Evolutionary conservation across 2,113 vertebrate species (phyloP), one percentile per base, ranked within the genome.

Genomic region (Holacanthus passer): DNA sequence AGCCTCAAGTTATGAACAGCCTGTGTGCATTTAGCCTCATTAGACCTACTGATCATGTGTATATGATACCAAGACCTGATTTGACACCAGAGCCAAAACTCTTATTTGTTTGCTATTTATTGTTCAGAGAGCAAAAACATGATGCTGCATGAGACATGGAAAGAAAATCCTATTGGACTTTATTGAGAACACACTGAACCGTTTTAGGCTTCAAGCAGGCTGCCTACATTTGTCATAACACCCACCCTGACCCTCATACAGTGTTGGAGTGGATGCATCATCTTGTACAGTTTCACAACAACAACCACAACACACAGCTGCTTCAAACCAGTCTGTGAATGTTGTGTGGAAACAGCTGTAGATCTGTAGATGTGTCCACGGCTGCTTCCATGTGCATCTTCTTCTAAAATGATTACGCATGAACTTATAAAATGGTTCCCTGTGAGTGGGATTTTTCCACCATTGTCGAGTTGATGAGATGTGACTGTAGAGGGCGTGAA

Each of bases 401-500:
- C 43, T 77, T 56, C 17, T 29, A 63, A 35, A 41, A 4, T 62
- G 19, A 78, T 84, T 85, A 85, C 75, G 60, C 66, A 73, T 50
- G 55, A 79, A 78, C n/a, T 37, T 12, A 27, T 39, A 48, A 78
- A 77, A 81, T 56, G 45, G 65, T 64, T 62, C 9, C 22, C 53
- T 17, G 66, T 45, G n/a, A 63, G 37, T 59, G 10, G 77, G 35
- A 65, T 77, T 88, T 88, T 87, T 81, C 76, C 81, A 60, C 59
- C 45, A 52, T 67, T 47, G 60, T 72, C 19, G 39, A 50, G 39
- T 12, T 39, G n/a, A 41, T 56, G 64, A 50, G 16, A 29, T 22
- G n/a, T 65, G 76, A 68, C 76, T 73, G 83, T 48, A 82, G 86
- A 39, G 77, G 84, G 85, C 82, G 85, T 84, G 41, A 37, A 66